Conservation (phyloP, 2,113 vertebrate genomes). For the Aptenodytes forsteri region DNA sequence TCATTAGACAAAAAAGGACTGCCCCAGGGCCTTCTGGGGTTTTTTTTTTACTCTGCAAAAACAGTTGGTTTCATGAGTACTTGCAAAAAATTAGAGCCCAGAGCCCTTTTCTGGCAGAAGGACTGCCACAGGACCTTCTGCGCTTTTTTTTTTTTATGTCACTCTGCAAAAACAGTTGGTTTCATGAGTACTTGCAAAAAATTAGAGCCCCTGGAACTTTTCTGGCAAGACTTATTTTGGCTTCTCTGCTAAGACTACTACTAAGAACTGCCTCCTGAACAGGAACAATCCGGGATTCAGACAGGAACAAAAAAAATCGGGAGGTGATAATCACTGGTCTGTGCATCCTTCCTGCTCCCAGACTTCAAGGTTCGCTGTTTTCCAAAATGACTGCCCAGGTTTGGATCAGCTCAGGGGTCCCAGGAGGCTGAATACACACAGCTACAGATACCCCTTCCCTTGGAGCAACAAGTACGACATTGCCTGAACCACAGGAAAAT, state of each 20-base stretch:
- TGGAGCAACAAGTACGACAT: rapidly evolving
- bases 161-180: not conserved
- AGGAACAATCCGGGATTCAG: not conserved
- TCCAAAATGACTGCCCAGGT: not conserved
- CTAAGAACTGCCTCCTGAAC: not conserved
- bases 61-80: not conserved
- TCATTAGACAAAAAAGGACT: no score
- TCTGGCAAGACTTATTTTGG: not conserved
- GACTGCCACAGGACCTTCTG: not conserved
- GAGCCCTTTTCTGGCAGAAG: no score
- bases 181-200: not conserved
- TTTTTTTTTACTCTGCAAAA: not conserved
- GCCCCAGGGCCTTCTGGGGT: not conserved
- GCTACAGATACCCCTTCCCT: not conserved
- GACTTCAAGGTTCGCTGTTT: not conserved
- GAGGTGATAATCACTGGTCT: not conserved
- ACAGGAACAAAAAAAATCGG: not conserved
- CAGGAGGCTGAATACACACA: not conserved
- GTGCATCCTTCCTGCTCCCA: not conserved
- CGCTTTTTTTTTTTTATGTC: not conserved
- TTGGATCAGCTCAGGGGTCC: not conserved
- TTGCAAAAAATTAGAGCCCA: not conserved
- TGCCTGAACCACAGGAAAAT: not conserved
- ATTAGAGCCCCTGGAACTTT: not conserved
- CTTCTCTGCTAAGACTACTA: not conserved